Evolutionary conservation across 2,797 vertebrate genomes (phyloP).

Genomic region (Chiroxiphia lanceolata): DNA sequence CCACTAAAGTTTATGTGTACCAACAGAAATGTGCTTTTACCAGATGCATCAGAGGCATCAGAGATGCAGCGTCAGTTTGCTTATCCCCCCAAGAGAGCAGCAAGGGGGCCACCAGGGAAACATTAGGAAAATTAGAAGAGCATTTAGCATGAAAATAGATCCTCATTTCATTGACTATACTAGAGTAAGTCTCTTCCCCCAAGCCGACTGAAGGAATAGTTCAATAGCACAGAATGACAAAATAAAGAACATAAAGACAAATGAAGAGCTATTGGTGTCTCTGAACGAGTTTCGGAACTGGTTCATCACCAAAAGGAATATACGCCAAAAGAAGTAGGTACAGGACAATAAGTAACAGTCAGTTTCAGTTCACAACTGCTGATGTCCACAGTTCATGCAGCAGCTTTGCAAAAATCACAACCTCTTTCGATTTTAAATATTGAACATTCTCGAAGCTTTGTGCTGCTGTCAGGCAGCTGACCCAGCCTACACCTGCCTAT

Average conservation of each 20-base stretch:
- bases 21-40: background rate
- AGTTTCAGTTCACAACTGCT: background rate
- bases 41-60: background rate
- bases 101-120: background rate
- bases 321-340: background rate
- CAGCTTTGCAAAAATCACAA: background rate
- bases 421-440: background rate
- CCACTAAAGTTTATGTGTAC: fast-evolving
- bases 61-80: background rate
- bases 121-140: background rate
- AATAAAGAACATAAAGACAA: background rate
- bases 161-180: background rate
- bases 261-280: background rate
- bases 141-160: background rate
- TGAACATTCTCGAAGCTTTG: background rate
- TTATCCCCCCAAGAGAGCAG: background rate
- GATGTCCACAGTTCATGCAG: background rate
- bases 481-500: background rate
- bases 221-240: background rate
- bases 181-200: background rate
- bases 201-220: background rate
- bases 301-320: background rate
- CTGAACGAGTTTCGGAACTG: background rate
- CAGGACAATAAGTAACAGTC: background rate
- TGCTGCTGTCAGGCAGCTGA: background rate